phyloP scores from a whole-genome alignment of 2,113 vertebrate species.

The Bos indicus region DNA sequence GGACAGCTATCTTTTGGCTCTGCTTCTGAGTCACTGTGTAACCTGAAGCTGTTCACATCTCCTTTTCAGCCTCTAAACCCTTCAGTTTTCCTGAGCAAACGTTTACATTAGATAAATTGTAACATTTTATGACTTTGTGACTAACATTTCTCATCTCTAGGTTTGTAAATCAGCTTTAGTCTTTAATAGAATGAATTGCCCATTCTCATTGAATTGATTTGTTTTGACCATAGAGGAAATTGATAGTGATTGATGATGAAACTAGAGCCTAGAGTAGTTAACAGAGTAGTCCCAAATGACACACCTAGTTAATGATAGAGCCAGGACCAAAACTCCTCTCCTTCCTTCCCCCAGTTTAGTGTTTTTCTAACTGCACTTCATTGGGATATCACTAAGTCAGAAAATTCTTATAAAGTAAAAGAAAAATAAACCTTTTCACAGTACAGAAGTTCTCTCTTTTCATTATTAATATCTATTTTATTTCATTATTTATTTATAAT shows the following conservation, averaged over 20 bases:
- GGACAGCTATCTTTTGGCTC: neutral
- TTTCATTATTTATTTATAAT: neutral
- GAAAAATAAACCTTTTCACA: neutral
- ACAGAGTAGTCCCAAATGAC: neutral
- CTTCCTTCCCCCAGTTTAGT: neutral
- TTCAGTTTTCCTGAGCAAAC: neutral
- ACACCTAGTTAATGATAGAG: neutral
- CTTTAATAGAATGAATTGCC: neutral
- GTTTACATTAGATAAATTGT: neutral
- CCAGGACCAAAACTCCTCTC: neutral
- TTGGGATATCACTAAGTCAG: neutral
- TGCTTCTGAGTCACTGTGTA: neutral
- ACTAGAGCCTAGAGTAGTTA: neutral
- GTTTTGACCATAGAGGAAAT: neutral
- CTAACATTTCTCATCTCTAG: neutral
- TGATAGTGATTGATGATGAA: neutral
- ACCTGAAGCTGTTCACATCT: neutral
- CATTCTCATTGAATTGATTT: neutral
- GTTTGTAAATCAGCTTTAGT: neutral
- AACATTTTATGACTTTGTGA: neutral
- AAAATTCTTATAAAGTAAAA: neutral
- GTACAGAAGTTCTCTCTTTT: neutral
- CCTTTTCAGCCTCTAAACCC: neutral
- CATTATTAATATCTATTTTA: neutral
- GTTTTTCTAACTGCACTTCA: neutral